phyloP scores from a whole-genome alignment of 2,888 invertebrate genomes.

The Andrena bicolor region DNA sequence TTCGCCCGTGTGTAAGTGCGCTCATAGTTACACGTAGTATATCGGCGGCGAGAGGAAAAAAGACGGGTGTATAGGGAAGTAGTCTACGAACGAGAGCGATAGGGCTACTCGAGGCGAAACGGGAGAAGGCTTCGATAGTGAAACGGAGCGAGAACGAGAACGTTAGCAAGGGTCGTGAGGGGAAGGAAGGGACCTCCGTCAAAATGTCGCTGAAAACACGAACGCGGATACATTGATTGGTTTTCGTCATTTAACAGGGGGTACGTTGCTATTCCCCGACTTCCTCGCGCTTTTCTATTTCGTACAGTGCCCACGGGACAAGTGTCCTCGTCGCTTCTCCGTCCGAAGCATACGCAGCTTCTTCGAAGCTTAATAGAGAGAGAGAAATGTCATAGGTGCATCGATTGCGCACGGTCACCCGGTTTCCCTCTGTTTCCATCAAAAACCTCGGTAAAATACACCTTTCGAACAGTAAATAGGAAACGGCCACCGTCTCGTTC shows the following conservation, averaged over 20 bases:
- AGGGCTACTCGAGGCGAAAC: slow-evolving; percentile 30
- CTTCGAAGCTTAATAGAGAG: slow-evolving; percentile 31
- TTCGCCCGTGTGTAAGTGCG: slow-evolving; percentile 62
- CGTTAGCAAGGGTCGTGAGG: slow-evolving; percentile 46
- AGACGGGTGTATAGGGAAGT: slow-evolving; percentile 41
- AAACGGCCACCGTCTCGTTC: neutral
- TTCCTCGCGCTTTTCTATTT: slow-evolving; percentile 18
- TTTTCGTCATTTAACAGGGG: slow-evolving; percentile 64
- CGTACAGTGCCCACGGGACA: neutral
- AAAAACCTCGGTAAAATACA: slow-evolving; percentile 13
- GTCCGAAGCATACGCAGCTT: slow-evolving; percentile 30
- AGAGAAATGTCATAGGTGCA: slow-evolving; percentile 70
- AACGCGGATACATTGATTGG: slow-evolving; percentile 80
- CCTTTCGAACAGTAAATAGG: neutral
- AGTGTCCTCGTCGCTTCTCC: neutral
- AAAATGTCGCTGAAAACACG: slow-evolving; percentile 83
- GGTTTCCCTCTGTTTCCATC: slow-evolving; percentile 68
- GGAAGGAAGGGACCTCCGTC: slow-evolving; percentile 75
- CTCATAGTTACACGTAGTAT: slow-evolving; percentile 55
- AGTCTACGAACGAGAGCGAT: slow-evolving; percentile 50
- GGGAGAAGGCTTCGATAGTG: slow-evolving; percentile 52
- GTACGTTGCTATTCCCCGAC: slow-evolving; percentile 52
- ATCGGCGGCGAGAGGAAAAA: slow-evolving; percentile 42
- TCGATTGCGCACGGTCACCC: slow-evolving; percentile 74
- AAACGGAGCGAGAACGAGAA: slow-evolving; percentile 65